phyloP scores from a whole-genome alignment of 2,113 vertebrate species.

The Anguilla japonica region DNA sequence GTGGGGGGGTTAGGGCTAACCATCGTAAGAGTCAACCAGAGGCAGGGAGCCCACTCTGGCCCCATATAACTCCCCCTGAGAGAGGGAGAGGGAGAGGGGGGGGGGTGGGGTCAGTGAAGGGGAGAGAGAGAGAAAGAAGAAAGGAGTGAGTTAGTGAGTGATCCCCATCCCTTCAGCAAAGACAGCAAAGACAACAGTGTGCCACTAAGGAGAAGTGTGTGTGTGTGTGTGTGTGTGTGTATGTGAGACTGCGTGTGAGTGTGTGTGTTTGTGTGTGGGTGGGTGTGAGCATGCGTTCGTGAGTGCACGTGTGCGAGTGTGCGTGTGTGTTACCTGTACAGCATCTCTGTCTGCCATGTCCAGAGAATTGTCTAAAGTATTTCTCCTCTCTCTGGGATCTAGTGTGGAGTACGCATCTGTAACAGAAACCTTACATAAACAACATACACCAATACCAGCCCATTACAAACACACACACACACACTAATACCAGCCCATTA shows the following conservation, averaged over 20 bases:
- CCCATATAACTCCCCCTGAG: conserved; percentile 73
- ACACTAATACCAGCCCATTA: no score
- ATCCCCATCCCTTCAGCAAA: neutral
- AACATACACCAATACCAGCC: neutral
- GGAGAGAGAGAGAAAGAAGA: neutral
- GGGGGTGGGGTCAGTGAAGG: neutral
- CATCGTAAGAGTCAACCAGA: conserved; percentile 76
- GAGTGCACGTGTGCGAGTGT: neutral
- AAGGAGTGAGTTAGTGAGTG: conserved; percentile 24
- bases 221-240: neutral
- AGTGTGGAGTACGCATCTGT: conserved; percentile 85
- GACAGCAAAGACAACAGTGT: neutral
- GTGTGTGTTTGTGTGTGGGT: neutral
- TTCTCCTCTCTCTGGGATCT: conserved; percentile 84
- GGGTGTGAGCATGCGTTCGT: neutral
- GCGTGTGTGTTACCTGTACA: conserved; percentile 70
- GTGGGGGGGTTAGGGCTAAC: conserved; percentile 71
- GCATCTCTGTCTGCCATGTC: conserved; percentile 79
- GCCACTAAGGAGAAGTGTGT: neutral
- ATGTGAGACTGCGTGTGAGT: neutral
- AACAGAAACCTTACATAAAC: neutral
- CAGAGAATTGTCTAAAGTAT: conserved; percentile 84
- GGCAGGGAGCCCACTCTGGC: conserved; percentile 70
- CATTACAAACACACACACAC: no score
- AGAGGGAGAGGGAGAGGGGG: conserved; percentile 31